Conservation (phyloP, 2,888 invertebrate species). For the Tanytarsus gracilentus region DNA sequence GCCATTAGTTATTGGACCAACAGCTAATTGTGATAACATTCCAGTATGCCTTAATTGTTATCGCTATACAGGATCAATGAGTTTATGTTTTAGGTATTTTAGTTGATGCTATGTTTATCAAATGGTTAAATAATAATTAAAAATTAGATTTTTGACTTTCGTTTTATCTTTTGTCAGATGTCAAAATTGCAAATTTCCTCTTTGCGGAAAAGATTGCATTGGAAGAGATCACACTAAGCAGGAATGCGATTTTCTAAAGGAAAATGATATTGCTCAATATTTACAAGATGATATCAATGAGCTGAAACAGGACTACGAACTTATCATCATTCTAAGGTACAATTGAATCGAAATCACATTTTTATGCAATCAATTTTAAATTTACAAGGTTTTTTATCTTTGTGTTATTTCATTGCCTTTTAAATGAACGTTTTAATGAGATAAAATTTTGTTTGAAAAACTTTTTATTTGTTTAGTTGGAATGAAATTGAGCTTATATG, state of each 20-base stretch:
- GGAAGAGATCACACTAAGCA: slow-evolving; percentile 8
- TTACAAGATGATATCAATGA: slow-evolving; percentile 13
- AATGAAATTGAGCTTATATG: too few species aligned
- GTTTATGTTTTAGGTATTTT: slow-evolving; percentile 4
- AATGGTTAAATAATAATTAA: too few species aligned
- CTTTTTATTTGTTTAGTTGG: neutral
- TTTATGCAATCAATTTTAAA: too few species aligned
- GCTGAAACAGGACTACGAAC: slow-evolving; percentile 43
- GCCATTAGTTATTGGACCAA: slow-evolving; percentile 67
- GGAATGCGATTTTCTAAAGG: slow-evolving; percentile 19
- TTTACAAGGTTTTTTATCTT: too few species aligned
- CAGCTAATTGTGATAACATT: slow-evolving; percentile 50
- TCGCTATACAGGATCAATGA: slow-evolving; percentile 30
- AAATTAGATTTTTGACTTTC: too few species aligned
- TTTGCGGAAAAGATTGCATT: slow-evolving; percentile 16
- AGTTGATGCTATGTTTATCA: too few species aligned
- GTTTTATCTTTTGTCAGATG: too few species aligned
- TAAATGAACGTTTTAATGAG: too few species aligned
- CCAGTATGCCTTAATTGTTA: slow-evolving; percentile 73
- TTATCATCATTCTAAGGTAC: slow-evolving; percentile 49
- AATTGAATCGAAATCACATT: too few species aligned
- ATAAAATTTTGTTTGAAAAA: neutral
- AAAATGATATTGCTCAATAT: slow-evolving; percentile 16
- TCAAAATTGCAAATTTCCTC: slow-evolving; percentile 18
- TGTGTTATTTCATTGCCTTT: too few species aligned